A percentile compares a stretch with the other conserved stretches of the same genome.
Conservation (phyloP, 2,888 invertebrate species). For the Octonoba sinensis region DNA sequence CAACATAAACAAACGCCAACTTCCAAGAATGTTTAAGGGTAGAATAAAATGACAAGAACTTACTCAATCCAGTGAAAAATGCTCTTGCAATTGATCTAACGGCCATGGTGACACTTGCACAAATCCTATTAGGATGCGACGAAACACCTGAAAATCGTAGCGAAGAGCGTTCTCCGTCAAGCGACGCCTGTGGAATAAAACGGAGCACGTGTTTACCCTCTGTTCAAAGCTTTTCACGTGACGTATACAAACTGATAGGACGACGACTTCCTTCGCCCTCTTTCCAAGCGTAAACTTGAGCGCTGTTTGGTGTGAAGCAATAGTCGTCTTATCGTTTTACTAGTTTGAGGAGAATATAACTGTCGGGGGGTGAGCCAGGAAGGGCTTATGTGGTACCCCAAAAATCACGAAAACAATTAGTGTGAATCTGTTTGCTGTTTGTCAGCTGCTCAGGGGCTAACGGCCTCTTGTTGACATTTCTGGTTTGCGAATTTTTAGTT, state of each 20-base stretch:
- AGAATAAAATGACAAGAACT: conserved; percentile 6
- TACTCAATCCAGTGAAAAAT: conserved; percentile 33
- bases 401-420: no score
- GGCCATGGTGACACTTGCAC: conserved; percentile 7
- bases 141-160: conserved; percentile 13
- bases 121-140: conserved; percentile 1
- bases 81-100: conserved; percentile 21
- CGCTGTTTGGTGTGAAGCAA: no score
- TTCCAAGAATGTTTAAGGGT: not conserved
- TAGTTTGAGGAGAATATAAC: no score
- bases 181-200: conserved; percentile 29
- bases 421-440: no score
- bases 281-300: no score
- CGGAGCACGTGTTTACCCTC: conserved; percentile 46
- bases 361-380: no score
- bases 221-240: conserved; percentile 36
- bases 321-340: no score
- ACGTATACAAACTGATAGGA: not conserved
- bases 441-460: no score
- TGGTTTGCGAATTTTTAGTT: no score
- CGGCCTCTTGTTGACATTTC: no score
- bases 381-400: no score
- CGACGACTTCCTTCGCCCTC: no score
- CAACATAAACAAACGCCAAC: not conserved
- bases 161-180: conserved; percentile 9